Evolutionary conservation across 2,113 vertebrate species (phyloP).

Genomic region (Boulengeromyrus knoepffleri): DNA sequence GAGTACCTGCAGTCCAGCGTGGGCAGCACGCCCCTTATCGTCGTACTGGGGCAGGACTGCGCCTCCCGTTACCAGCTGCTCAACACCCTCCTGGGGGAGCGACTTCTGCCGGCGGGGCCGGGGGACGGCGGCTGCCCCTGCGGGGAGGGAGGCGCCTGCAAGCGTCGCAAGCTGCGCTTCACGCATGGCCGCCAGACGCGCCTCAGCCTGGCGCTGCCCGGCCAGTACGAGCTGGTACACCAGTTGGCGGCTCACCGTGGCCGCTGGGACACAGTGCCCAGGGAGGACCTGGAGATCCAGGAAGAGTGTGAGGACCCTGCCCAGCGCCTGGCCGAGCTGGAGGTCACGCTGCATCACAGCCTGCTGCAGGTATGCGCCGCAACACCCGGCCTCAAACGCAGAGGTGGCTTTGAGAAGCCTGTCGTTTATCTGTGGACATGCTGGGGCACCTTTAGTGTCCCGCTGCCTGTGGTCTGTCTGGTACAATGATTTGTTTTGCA

Average conservation of each 20-base stretch:
- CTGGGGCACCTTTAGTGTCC: not conserved
- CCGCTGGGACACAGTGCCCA: slow-evolving; percentile 86
- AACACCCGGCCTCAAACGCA: not conserved
- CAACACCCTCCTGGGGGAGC: slow-evolving; percentile 80
- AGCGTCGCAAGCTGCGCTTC: slow-evolving; percentile 79
- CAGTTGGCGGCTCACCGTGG: slow-evolving; percentile 77
- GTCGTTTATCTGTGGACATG: not conserved
- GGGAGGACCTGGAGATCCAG: slow-evolving; percentile 81
- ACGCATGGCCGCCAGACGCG: slow-evolving; percentile 75
- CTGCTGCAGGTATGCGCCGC: slow-evolving; percentile 76
- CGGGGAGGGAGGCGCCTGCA: slow-evolving; percentile 61
- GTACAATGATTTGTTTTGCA: not conserved
- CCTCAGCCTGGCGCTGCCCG: slow-evolving; percentile 80
- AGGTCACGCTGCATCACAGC: slow-evolving; percentile 78
- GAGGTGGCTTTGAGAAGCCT: too few relatives aligned
- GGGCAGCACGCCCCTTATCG: slow-evolving; percentile 73
- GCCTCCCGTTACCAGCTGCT: slow-evolving; percentile 77
- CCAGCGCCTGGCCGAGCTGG: slow-evolving; percentile 79
- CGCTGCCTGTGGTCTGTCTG: not conserved
- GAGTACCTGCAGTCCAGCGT: slow-evolving; percentile 78
- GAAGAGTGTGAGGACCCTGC: slow-evolving; percentile 78
- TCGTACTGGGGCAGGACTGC: slow-evolving; percentile 87
- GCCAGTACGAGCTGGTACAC: slow-evolving; percentile 89
- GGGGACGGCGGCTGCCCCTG: slow-evolving; percentile 45
- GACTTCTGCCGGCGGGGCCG: slow-evolving; percentile 73